Evolutionary conservation across 2,797 vertebrate species (phyloP), one percentile per base, ranked within the genome.

Genomic region (Eulemur rubriventer): DNA sequence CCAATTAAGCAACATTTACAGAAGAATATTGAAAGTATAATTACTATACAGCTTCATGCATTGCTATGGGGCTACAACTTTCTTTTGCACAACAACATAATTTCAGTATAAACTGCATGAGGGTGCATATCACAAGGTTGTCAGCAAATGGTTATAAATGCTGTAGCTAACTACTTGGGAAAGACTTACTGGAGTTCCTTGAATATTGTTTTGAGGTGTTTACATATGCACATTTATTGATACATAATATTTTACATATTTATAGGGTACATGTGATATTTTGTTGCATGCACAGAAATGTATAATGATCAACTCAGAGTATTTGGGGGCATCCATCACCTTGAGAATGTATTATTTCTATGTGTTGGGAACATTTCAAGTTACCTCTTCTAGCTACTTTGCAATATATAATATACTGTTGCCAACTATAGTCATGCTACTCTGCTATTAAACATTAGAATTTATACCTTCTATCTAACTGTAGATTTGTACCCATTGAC

Each of bases 71-170:
- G 33, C 26, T 59, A 38, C 24, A 63, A 13, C 14, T 80, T 94
- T 88, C 72, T 93, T 91, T 94, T 83, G 70, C 16, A 81, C 16
- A 78, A n/a, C 35, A 41, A 87, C 28, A 89, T 88, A 70, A 72
- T 67, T 82, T 89, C 48, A 87, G 63, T n/a, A 9, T 43, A 69
- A 86, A 86, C n/a, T 89, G 61, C 72, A 70, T 46, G 75, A 92
- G 8, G 18, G 9, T 76, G 1, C 8, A 33, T 35, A 67, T 70
- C 41, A 69, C 28, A 87, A 59, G 20, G 50, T 33, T 92, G 76
- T 87, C 46, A 82, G 59, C 6, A 38, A 94, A 89, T 28, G 16
- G 22, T 52, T 48, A 46, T 69, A 87, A 94, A 67, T 86, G 30
- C 3, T 13, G 2, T 16, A 18, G 5, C 33, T 67, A 7, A 63